Conservation (phyloP, 92 coral and sea anemone genomes). For the Palythoa caribaeorum region DNA sequence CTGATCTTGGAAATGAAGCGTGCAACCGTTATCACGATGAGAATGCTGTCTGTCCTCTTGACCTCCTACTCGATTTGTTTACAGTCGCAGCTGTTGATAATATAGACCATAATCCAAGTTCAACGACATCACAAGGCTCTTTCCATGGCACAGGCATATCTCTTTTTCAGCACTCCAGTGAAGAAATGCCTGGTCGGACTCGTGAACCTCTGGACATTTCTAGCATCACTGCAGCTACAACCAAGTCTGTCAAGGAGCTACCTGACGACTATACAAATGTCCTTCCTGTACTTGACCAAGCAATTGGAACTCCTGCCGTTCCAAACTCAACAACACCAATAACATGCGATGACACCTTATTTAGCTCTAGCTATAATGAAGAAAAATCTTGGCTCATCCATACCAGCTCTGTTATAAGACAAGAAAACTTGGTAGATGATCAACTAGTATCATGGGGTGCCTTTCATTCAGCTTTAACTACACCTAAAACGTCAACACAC, state of each 20-base stretch:
- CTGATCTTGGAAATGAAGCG: constrained; percentile 71
- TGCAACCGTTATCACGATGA: constrained; percentile 68
- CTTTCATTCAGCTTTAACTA: constrained; percentile 16
- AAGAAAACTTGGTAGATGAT: constrained; percentile 16
- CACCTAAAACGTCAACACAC: constrained; percentile 15
- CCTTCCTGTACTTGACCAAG: constrained; percentile 18
- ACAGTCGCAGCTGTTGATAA: constrained; percentile 79
- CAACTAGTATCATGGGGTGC: constrained; percentile 18
- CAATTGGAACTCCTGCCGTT: constrained; percentile 16
- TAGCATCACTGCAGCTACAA: constrained; percentile 34
- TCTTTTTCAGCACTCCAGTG: constrained; percentile 62
- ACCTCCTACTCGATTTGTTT: constrained; percentile 38
- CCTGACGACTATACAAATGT: constrained; percentile 17
- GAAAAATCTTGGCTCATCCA: constrained; percentile 14
- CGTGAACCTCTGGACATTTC: constrained; percentile 16
- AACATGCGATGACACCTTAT: constrained; percentile 17
- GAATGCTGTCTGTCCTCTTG: constrained; percentile 70
- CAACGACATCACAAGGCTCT: constrained; percentile 65
- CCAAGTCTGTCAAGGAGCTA: constrained; percentile 31
- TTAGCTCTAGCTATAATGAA: constrained; percentile 16
- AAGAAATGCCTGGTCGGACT: constrained; percentile 39
- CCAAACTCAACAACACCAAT: constrained; percentile 14
- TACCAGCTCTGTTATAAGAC: constrained; percentile 13
- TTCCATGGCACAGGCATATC: constrained; percentile 82
- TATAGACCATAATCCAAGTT: constrained; percentile 79